Conservation (phyloP, 1,140 invertebrate genomes). For the Liolophura sinensis region DNA sequence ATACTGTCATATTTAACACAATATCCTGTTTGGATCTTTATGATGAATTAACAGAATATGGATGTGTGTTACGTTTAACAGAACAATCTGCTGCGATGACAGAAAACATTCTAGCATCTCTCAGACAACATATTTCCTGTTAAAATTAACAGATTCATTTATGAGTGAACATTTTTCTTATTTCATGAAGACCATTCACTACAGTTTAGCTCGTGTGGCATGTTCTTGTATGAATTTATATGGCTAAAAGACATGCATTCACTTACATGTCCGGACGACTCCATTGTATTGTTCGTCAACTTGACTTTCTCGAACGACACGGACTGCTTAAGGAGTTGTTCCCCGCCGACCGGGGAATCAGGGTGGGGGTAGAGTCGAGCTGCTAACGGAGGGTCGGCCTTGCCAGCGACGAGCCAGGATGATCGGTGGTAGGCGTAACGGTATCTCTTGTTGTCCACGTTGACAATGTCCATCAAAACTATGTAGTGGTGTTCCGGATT, state of each 20-base stretch:
- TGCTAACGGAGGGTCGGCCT: conserved; percentile 91
- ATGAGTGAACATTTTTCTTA: too few species aligned
- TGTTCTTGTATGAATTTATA: neutral
- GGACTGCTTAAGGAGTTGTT: conserved; percentile 94
- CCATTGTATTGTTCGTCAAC: conserved; percentile 98
- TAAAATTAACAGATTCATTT: too few species aligned
- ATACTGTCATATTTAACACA: too few species aligned
- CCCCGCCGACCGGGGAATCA: conserved; percentile 95
- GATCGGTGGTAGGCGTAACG: conserved; percentile 98
- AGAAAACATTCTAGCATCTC: too few species aligned
- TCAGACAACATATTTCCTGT: too few species aligned
- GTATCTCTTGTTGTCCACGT: conserved; percentile 96
- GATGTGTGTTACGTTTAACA: too few species aligned
- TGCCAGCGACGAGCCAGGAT: conserved; percentile 97
- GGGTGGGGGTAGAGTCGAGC: conserved; percentile 91
- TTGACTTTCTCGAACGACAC: conserved; percentile 99
- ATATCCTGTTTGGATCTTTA: too few species aligned
- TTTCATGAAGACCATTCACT: too few species aligned
- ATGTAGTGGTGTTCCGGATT: conserved; percentile 76
- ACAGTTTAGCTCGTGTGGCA: too few species aligned
- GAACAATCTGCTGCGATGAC: too few species aligned
- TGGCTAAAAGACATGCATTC: neutral
- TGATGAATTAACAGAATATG: too few species aligned
- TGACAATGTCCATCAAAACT: conserved; percentile 95
- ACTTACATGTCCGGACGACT: conserved; percentile 96